Conservation (phyloP, 2,888 invertebrate genomes). For the Heliconius erato region DNA sequence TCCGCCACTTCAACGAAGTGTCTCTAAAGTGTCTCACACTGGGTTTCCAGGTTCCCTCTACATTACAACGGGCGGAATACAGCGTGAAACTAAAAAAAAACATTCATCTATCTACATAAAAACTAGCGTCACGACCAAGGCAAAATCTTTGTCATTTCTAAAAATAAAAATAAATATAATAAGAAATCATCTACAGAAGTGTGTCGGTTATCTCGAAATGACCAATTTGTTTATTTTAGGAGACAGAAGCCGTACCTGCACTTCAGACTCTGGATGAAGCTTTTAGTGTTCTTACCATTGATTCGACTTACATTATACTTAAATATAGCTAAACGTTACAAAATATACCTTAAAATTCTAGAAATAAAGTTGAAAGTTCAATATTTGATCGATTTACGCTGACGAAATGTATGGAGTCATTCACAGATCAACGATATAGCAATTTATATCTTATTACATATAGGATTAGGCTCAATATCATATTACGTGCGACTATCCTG, state of each 20-base stretch:
- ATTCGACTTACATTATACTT: conserved; percentile 71
- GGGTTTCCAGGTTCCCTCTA: neutral
- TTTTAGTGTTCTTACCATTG: conserved; percentile 79
- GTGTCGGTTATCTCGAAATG: conserved; percentile 72
- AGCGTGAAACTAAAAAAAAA: neutral
- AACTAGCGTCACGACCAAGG: neutral
- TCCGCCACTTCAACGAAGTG: neutral
- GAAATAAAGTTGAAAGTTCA: conserved; percentile 53
- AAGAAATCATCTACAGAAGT: conserved; percentile 44
- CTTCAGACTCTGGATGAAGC: conserved; percentile 77
- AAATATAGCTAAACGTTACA: conserved; percentile 56
- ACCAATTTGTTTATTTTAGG: conserved; percentile 84
- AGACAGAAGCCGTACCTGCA: conserved; percentile 84
- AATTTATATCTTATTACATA: conserved; percentile 58
- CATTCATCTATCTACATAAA: neutral
- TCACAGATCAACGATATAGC: conserved; percentile 44
- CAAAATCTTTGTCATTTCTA: conserved; percentile 19
- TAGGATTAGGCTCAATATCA: conserved; percentile 47
- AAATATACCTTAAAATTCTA: conserved; percentile 54
- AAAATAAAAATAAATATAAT: conserved; percentile 27
- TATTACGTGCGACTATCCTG: conserved; percentile 35
- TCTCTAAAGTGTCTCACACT: neutral
- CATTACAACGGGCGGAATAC: neutral
- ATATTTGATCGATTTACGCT: conserved; percentile 58
- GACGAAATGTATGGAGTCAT: conserved; percentile 73